Base-by-base conservation (phyloP, 2,888 invertebrate genomes). In the Nezara viridula region DNA sequence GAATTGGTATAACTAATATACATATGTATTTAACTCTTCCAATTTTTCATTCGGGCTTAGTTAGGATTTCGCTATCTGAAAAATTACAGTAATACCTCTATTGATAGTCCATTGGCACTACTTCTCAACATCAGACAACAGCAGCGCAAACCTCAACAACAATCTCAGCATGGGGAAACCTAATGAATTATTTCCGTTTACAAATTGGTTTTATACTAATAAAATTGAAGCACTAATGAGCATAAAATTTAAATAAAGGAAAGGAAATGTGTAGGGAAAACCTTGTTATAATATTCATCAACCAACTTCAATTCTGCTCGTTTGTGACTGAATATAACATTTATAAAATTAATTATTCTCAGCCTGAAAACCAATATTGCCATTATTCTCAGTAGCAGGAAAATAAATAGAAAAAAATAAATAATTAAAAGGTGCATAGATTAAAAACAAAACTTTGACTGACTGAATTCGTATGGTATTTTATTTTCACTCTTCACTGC, bases 151-250 rank as follows among this genome's bases (percentile, higher is more conserved):
- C 44, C 44, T 40, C 44, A 81, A 81, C 81, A 47, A 81, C 44
- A 47, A 40, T n/a, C 44, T 73, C 66, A 73, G 66, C 66, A 37
- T 81, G 44, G 44, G 40, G n/a, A 21, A 40, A 40, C 81, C 44
- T 81, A 81, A 81, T 81, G 44, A 81, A 81, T 81, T 81, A 81
- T 81, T 40, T 81, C 44, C 44, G n/a, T 81, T 81, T 14, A 40
- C 81, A 47, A 81, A 81, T 81, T 44, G 81, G 44, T 73, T 73
- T 73, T 73, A 73, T 73, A 73, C 44, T 81, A 81, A 81, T 81
- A 81, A 81, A 81, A 81, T 81, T 14, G 40, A 2, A 44, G n/a
- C 44, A 47, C 81, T 81, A 81, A 81, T 81, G 81, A 81, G n/a
- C 16, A 47, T 81, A 81, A 81, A 81, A 81, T 81, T 81, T 81